phyloP scores from a whole-genome alignment of 2,797 vertebrate genomes.

The Enteromius argenteus region DNA sequence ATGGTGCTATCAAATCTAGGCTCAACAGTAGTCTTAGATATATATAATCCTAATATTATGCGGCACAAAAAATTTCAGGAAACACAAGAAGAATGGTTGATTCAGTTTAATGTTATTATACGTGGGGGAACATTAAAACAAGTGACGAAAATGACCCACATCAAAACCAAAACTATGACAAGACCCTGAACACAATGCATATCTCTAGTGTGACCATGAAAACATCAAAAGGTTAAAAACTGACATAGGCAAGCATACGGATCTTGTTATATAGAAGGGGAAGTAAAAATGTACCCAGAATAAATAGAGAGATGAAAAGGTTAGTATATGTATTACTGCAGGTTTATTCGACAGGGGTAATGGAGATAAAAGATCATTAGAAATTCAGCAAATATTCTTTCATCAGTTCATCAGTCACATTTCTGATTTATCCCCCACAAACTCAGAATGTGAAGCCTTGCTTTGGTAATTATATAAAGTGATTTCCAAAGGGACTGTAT shows the following conservation, averaged over 20 bases:
- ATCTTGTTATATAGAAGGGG: conserved; percentile 72
- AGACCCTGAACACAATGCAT: conserved; percentile 75
- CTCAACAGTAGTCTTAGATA: not conserved
- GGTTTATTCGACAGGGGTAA: conserved; percentile 61
- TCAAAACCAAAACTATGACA: conserved; percentile 80
- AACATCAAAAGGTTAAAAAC: conserved; percentile 77
- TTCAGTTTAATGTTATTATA: conserved; percentile 82
- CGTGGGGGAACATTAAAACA: conserved; percentile 77
- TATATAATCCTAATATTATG: not conserved
- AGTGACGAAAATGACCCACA: conserved; percentile 74
- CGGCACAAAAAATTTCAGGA: not conserved
- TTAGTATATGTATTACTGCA: conserved; percentile 62
- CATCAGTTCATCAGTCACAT: conserved; percentile 72
- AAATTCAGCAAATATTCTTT: conserved; percentile 63
- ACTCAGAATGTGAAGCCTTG: conserved; percentile 52
- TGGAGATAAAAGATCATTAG: conserved; percentile 61
- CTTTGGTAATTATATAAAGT: conserved; percentile 61
- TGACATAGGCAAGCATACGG: conserved; percentile 79
- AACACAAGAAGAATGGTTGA: conserved; percentile 52
- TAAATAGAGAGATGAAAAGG: conserved; percentile 67
- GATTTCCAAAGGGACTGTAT: conserved; percentile 51
- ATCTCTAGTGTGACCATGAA: conserved; percentile 78
- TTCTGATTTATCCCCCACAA: conserved; percentile 63
- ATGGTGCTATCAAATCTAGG: no score
- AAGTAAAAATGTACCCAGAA: conserved; percentile 67